phyloP scores from a whole-genome alignment of 1,140 invertebrate genomes.

The Fopius arisanus region DNA sequence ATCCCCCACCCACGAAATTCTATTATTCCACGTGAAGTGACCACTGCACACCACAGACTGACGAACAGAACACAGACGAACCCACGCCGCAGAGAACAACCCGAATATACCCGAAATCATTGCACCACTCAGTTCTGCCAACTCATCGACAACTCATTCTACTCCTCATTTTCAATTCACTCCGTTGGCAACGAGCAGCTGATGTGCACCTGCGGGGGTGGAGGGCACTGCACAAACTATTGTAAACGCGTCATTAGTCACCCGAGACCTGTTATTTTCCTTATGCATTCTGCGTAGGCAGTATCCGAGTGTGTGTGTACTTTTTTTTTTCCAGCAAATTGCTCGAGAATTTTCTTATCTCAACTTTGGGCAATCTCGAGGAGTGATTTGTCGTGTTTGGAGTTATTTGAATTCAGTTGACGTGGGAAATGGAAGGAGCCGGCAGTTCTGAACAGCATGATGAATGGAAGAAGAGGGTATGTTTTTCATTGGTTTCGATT shows the following conservation, averaged over 20 bases:
- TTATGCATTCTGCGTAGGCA: neutral
- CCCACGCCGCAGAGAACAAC: neutral
- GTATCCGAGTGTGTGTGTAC: neutral
- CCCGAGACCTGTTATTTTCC: neutral
- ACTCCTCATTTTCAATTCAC: neutral
- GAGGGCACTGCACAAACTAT: neutral
- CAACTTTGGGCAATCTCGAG: neutral
- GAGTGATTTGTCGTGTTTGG: neutral
- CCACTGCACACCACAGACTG: neutral
- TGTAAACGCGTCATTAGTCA: constrained; percentile 13
- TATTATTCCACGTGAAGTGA: neutral
- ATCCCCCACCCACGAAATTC: neutral
- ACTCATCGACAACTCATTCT: neutral
- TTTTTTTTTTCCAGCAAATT: neutral
- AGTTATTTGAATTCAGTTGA: neutral
- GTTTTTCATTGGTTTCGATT: neutral
- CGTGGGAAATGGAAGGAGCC: constrained; percentile 44
- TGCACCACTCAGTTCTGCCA: neutral
- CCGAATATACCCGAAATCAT: neutral
- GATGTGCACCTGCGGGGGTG: neutral
- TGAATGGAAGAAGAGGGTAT: constrained; percentile 62
- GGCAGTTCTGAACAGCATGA: constrained; percentile 50
- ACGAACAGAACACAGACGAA: neutral
- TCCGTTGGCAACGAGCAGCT: neutral
- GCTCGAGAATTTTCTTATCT: neutral